Percentiles rank a stretch among this genome's conserved stretches.
Conservation (phyloP, 2,797 vertebrate genomes). For the Syndactyla subalaris region DNA sequence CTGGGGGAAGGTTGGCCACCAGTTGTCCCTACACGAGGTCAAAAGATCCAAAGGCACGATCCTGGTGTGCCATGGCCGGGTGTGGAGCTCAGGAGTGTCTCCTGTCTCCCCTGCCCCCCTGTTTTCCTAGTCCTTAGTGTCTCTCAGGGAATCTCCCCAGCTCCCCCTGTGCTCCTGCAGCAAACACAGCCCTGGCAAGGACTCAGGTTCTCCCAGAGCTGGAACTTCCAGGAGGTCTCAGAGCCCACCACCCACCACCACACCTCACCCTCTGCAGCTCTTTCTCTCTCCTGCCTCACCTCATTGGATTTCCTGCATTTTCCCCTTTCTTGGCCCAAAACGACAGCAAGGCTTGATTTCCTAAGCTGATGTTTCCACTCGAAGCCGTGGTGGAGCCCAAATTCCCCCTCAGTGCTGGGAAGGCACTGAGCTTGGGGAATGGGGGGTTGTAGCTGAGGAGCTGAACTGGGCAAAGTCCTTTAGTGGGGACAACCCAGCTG, state of each 20-base stretch:
- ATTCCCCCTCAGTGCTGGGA: background rate
- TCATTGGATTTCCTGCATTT: background rate
- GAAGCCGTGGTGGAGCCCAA: background rate
- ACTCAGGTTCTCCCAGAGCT: background rate
- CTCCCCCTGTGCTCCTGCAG: background rate
- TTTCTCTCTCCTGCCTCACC: background rate
- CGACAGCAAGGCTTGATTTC: background rate
- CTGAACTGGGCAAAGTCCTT: background rate
- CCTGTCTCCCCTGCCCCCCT: background rate
- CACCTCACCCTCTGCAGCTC: background rate
- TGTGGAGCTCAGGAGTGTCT: background rate
- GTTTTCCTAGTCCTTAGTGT: background rate
- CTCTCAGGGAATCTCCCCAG: background rate
- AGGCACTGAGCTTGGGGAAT: background rate
- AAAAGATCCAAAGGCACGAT: accelerated
- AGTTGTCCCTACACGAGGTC: background rate
- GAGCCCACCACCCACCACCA: background rate
- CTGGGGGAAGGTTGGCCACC: background rate
- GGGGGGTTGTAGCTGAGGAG: background rate
- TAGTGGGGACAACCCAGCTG: background rate
- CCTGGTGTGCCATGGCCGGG: accelerated
- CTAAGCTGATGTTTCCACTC: background rate
- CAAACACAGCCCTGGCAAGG: background rate
- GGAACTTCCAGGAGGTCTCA: background rate
- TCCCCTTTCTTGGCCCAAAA: background rate